Percentiles rank a stretch among this genome's conserved stretches.
phyloP scores from a whole-genome alignment of 2,888 invertebrate genomes.

The Sipunculus nudus region DNA sequence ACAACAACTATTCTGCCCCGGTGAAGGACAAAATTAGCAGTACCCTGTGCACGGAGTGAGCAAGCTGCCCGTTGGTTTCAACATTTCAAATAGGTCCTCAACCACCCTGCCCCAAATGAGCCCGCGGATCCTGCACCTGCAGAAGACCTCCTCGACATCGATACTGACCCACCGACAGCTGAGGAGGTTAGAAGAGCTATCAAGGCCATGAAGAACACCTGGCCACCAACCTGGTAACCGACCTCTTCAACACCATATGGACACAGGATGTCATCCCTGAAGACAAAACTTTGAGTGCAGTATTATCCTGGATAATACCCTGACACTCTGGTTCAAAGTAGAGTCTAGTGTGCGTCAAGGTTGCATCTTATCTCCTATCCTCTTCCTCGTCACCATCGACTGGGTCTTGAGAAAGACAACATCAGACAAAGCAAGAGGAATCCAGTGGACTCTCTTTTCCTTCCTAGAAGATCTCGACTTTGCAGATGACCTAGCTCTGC shows the following conservation, averaged over 20 bases:
- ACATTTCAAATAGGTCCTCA: constrained; percentile 3
- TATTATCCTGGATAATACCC: too few species aligned
- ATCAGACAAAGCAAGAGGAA: constrained; percentile 4
- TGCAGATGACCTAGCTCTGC: constrained; percentile 14
- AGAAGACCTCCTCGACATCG: background rate
- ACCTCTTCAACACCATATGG: constrained; percentile 5
- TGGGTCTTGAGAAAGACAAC: constrained; percentile 18
- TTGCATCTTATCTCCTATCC: constrained; percentile 9
- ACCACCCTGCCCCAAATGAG: background rate
- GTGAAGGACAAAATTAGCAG: constrained; percentile 5
- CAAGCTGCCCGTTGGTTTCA: constrained; percentile 2
- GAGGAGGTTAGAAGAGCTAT: background rate
- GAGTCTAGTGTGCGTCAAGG: constrained; percentile 31
- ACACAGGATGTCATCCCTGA: background rate
- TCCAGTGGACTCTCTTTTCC: constrained; percentile 9
- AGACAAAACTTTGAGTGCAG: too few species aligned
- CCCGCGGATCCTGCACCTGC: background rate
- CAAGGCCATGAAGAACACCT: background rate
- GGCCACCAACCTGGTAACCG: background rate
- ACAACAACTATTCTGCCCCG: background rate
- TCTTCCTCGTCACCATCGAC: constrained; percentile 20
- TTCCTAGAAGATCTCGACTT: constrained; percentile 21
- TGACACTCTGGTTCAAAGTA: constrained; percentile 14
- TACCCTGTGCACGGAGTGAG: background rate
- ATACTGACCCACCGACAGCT: background rate